Percentiles rank a stretch among this genome's conserved stretches.
These are phyloP conservation scores for Gibbula magus DNA, from an alignment of 2,888 invertebrate genomes.

Conservation along the genomic window DNA sequence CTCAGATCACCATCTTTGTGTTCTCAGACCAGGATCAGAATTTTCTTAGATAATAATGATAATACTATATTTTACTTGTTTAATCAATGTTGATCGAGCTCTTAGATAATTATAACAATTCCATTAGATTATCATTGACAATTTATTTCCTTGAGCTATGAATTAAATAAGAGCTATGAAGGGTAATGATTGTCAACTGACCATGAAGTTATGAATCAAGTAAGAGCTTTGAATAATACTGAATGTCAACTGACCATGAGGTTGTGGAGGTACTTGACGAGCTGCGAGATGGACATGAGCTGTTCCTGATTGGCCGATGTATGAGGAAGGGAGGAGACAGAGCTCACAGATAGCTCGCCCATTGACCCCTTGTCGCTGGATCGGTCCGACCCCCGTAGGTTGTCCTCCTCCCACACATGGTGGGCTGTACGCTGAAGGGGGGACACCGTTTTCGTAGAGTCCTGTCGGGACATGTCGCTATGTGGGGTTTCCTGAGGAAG, in stretches of 20 bases:
- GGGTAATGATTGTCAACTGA: neutral
- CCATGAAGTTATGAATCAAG: neutral
- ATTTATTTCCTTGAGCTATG: too few species aligned
- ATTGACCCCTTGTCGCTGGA: constrained; percentile 48
- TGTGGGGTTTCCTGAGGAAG: constrained; percentile 21
- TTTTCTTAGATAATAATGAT: too few species aligned
- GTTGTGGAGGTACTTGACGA: constrained; percentile 91
- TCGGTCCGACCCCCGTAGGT: constrained; percentile 27
- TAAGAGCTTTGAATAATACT: neutral
- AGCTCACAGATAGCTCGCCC: constrained; percentile 54
- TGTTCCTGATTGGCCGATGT: constrained; percentile 80
- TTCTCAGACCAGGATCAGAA: too few species aligned
- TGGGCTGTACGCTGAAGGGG: constrained; percentile 19
- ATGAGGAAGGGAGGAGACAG: constrained; percentile 68
- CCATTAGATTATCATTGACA: too few species aligned
- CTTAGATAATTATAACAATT: too few species aligned
- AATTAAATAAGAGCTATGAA: neutral
- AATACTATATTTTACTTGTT: too few species aligned
- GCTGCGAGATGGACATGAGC: constrained; percentile 85
- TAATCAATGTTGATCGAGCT: too few species aligned
- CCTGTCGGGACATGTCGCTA: constrained; percentile 31
- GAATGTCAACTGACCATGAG: constrained; percentile 78
- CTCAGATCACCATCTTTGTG: too few species aligned
- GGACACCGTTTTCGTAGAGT: constrained; percentile 1
- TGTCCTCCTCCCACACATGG: constrained; percentile 36